Percentiles rank a stretch among this genome's conserved stretches.
Evolutionary conservation across 2,113 vertebrate species (phyloP).

Genomic region (Trogon surrucura): DNA sequence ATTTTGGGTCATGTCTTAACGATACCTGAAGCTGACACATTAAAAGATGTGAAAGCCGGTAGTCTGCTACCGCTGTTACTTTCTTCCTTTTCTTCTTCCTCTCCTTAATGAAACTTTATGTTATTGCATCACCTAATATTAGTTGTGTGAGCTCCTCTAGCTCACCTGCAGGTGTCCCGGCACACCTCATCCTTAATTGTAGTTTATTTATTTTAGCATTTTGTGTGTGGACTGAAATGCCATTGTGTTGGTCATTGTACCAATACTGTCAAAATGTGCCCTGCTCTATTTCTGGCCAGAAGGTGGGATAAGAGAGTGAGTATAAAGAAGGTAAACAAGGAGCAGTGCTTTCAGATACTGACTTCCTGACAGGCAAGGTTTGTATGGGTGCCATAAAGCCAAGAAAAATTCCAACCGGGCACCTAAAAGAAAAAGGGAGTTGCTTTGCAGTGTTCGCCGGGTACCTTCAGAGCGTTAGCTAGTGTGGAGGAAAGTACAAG

Average conservation of each 20-base stretch:
- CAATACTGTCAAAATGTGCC: not conserved
- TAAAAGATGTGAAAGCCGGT: not conserved
- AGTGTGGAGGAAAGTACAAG: not conserved
- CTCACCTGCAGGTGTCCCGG: not conserved
- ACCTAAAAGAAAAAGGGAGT: not conserved
- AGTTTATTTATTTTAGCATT: not conserved
- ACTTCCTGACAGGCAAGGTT: not conserved
- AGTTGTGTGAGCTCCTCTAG: not conserved
- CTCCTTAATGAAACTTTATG: not conserved
- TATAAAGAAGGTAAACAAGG: not conserved
- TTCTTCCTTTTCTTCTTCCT: not conserved
- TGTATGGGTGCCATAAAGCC: not conserved
- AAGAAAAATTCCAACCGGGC: not conserved
- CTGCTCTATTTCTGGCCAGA: not conserved
- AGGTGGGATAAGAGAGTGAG: not conserved
- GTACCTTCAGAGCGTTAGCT: not conserved
- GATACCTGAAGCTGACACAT: not conserved
- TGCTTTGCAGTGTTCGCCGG: rapidly evolving
- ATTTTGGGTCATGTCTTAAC: not conserved
- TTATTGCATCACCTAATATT: not conserved
- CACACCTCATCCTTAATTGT: not conserved
- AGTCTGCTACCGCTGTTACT: not conserved
- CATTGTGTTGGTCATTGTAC: not conserved
- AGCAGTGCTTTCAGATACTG: not conserved
- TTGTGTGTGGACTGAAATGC: not conserved